Evolutionary conservation across 2,888 invertebrate genomes (phyloP).

Genomic region (Heliconius hortense): DNA sequence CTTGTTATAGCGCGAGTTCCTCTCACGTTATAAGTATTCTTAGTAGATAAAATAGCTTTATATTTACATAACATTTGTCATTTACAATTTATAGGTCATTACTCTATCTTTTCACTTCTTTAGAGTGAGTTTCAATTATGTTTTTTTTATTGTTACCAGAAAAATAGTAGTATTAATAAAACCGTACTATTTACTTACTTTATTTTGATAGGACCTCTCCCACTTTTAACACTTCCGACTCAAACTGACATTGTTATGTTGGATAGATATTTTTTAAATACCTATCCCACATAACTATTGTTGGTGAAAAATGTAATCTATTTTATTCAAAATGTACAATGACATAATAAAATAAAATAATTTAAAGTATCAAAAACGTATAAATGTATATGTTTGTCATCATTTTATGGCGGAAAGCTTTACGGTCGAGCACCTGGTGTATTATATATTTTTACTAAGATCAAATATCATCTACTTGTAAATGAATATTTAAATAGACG

Average conservation of each 20-base stretch:
- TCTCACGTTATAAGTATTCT: neutral
- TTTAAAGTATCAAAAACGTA: neutral
- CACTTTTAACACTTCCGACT: no score
- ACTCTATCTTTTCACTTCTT: no score
- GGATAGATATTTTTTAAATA: neutral
- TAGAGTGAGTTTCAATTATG: no score
- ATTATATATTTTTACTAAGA: neutral
- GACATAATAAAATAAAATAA: neutral
- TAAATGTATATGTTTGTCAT: neutral
- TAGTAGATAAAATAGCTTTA: neutral
- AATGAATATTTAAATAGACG: conserved; percentile 4
- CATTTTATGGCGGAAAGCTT: neutral
- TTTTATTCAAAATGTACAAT: neutral
- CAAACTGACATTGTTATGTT: no score
- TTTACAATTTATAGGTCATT: no score
- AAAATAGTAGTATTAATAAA: no score
- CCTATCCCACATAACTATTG: no score
- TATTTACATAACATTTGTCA: no score
- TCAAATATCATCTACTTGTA: conserved; percentile 7
- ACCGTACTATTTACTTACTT: no score
- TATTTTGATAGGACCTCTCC: no score
- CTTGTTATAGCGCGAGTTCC: neutral
- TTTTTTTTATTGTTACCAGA: no score
- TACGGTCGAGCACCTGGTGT: neutral
- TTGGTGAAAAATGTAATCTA: no score